Conservation (phyloP, 2,888 invertebrate genomes). For the Aleiodes leptofemur region DNA sequence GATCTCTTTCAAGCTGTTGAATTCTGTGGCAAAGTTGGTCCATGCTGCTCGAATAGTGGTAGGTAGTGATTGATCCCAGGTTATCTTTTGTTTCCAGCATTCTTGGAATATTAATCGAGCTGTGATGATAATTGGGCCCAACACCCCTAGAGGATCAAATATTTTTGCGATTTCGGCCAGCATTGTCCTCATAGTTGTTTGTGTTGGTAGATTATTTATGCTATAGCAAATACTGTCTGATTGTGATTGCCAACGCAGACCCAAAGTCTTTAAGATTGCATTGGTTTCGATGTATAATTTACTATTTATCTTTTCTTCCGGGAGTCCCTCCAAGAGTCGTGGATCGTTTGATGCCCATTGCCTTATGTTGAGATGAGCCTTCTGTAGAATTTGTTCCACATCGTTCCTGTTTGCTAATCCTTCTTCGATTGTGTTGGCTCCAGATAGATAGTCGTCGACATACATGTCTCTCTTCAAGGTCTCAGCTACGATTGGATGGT, state of each 20-base stretch:
- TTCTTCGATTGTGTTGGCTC: conserved; percentile 33
- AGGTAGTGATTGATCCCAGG: conserved; percentile 30
- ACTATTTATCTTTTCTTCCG: conserved; percentile 35
- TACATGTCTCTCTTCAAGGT: conserved; percentile 46
- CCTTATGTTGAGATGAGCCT: conserved; percentile 47
- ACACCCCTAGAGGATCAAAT: conserved; percentile 25
- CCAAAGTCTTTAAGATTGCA: conserved; percentile 37
- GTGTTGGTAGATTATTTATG: conserved; percentile 5
- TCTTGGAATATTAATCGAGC: conserved; percentile 24
- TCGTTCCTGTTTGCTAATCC: conserved; percentile 35
- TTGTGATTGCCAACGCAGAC: conserved; percentile 32
- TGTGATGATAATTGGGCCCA: conserved; percentile 18
- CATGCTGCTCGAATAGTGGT: not conserved
- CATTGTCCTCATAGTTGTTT: conserved; percentile 8
- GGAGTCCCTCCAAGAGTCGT: conserved; percentile 20
- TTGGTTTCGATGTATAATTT: conserved; percentile 16
- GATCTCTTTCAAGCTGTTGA: not conserved
- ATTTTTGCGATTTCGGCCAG: conserved; percentile 32
- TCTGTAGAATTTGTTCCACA: conserved; percentile 35
- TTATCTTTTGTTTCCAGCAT: not conserved
- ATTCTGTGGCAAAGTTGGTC: not conserved
- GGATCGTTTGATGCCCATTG: conserved; percentile 52
- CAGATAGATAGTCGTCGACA: conserved; percentile 51
- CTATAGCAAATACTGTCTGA: conserved; percentile 40
- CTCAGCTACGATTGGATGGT: conserved; percentile 39